phyloP scores from a whole-genome alignment of 2,113 vertebrate genomes.

The Dendrocopos noguchii region DNA sequence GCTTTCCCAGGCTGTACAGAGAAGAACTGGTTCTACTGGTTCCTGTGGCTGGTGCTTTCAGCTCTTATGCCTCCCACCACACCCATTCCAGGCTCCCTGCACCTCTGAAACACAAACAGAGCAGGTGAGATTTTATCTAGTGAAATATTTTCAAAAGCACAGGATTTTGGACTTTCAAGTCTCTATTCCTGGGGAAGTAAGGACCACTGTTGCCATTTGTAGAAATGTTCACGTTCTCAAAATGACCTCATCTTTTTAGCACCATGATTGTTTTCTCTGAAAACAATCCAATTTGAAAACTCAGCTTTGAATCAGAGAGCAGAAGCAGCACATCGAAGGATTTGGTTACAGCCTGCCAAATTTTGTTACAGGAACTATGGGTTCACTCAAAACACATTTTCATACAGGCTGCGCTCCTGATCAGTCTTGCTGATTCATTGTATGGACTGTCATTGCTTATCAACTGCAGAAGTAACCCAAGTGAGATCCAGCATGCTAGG shows the following conservation, averaged over 20 bases:
- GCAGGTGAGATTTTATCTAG: constrained; percentile 41
- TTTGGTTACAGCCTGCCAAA: background rate
- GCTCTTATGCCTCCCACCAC: background rate
- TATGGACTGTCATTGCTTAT: background rate
- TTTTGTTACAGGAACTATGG: background rate
- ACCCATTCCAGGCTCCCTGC: constrained; percentile 16
- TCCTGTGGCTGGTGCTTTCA: constrained; percentile 11
- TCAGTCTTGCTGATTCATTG: background rate
- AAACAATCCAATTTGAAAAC: background rate
- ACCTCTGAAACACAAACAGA: constrained; percentile 14
- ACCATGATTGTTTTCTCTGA: background rate
- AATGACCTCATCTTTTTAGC: background rate
- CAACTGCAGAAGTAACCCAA: background rate
- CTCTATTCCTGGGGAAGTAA: background rate
- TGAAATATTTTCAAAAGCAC: background rate
- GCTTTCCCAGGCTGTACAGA: constrained; percentile 32
- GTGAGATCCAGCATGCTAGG: background rate
- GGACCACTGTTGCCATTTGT: background rate
- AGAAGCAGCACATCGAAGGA: background rate
- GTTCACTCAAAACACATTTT: background rate
- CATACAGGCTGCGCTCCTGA: background rate
- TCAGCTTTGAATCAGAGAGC: background rate
- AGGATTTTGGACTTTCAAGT: background rate
- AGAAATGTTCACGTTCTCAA: background rate
- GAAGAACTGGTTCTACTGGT: constrained; percentile 55